Evolutionary conservation across 1,140 invertebrate genomes (phyloP).

Genomic region (Monochamus saltuarius): DNA sequence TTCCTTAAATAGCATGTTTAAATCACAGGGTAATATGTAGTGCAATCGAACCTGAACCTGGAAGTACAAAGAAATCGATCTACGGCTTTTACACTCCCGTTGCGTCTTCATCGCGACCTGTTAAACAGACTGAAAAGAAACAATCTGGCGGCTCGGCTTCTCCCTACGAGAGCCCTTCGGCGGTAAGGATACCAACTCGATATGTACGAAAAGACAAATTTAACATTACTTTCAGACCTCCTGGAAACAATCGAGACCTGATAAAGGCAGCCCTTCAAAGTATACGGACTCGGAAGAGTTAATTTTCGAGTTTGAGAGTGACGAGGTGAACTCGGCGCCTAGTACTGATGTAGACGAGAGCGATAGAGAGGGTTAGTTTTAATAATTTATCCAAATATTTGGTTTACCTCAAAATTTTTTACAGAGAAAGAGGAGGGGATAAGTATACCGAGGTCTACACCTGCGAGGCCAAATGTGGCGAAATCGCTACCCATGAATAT

Average conservation of each 20-base stretch:
- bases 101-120: too few species aligned
- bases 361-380: conserved; percentile 40
- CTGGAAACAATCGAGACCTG: conserved; percentile 18
- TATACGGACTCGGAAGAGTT: conserved; percentile 56
- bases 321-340: conserved; percentile 46
- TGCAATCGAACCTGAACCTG: too few species aligned
- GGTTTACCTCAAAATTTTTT: conserved; percentile 23
- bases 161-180: background rate
- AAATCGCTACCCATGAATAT: conserved; percentile 61
- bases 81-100: too few species aligned
- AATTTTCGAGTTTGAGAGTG: conserved; percentile 57
- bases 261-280: conserved; percentile 26
- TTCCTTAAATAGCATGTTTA: too few species aligned
- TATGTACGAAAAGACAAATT: background rate
- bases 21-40: too few species aligned
- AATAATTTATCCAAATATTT: conserved; percentile 8
- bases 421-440: conserved; percentile 56
- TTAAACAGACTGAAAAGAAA: background rate
- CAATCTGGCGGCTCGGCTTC: background rate
- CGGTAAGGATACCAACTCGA: background rate
- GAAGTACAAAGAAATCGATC: too few species aligned
- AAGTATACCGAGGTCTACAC: conserved; percentile 51
- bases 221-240: conserved; percentile 8
- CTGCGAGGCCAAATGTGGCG: conserved; percentile 52
- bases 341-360: conserved; percentile 50